These are phyloP conservation scores for Potamilus streckersoni DNA, from an alignment of 1,140 invertebrate genomes.

Conservation along the genomic window DNA sequence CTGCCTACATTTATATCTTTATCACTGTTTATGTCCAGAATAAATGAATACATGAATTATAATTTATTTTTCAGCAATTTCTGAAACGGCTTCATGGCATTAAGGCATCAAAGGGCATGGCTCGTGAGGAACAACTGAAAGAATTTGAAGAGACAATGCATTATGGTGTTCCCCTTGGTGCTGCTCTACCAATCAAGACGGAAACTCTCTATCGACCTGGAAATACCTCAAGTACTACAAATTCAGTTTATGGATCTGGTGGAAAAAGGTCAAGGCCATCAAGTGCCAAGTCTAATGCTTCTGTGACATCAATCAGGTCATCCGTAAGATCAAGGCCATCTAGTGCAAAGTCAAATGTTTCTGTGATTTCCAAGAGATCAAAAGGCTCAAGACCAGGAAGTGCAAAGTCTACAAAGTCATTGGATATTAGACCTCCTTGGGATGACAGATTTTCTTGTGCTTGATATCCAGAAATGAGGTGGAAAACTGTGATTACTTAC, in stretches of 20 bases:
- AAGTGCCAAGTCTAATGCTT: constrained; percentile 30
- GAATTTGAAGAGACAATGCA: constrained; percentile 44
- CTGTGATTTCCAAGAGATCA: constrained; percentile 10
- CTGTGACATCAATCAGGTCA: constrained; percentile 8
- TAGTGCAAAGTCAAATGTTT: constrained; percentile 17
- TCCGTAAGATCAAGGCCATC: constrained; percentile 26
- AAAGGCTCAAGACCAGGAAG: not conserved
- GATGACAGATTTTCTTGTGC: constrained; percentile 23
- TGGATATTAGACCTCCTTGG: constrained; percentile 20
- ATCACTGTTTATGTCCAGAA: too few relatives aligned
- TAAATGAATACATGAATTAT: not conserved
- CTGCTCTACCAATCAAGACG: constrained; percentile 11
- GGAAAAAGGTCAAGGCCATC: constrained; percentile 25
- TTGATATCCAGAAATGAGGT: constrained; percentile 1
- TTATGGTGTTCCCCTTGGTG: constrained; percentile 46
- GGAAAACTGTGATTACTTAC: too few relatives aligned
- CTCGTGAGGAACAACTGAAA: constrained; percentile 40
- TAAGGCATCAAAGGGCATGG: constrained; percentile 46
- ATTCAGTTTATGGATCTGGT: not conserved
- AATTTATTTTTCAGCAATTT: constrained; percentile 50
- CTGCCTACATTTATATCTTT: too few relatives aligned
- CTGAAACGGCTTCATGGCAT: constrained; percentile 58
- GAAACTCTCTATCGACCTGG: constrained; percentile 6
- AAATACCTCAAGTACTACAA: too few relatives aligned
- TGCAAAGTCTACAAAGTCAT: constrained; percentile 2